These are phyloP conservation scores for Orthosia gothica DNA, from an alignment of 2,888 invertebrate species.

Conservation along the genomic window DNA sequence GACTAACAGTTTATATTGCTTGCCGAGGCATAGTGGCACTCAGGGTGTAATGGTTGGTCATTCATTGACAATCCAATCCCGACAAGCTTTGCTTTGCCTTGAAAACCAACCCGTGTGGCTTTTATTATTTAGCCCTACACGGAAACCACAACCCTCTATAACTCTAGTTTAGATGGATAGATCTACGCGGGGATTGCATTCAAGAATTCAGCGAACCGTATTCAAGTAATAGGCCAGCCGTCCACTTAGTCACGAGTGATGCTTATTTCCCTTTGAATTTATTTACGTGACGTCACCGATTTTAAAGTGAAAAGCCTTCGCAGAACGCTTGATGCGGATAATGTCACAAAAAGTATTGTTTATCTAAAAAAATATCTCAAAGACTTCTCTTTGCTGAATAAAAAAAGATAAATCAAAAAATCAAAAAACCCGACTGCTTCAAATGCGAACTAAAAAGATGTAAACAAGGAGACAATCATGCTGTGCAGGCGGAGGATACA, in stretches of 20 bases:
- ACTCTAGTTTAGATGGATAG: neutral
- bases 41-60: neutral
- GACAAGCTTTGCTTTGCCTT: neutral
- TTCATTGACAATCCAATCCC: neutral
- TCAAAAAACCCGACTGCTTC: no score
- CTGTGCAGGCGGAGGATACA: no score
- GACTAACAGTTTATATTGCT: neutral
- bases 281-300: neutral
- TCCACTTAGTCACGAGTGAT: neutral
- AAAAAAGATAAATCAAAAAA: no score
- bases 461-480: no score
- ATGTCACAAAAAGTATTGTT: no score
- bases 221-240: neutral
- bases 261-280: neutral
- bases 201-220: neutral
- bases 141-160: neutral
- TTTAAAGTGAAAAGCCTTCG: no score
- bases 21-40: neutral
- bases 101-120: neutral
- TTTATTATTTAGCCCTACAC: neutral
- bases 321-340: neutral
- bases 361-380: no score
- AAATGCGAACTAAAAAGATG: no score
- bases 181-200: neutral
- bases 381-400: no score